These are phyloP conservation scores for Lophius piscatorius DNA, from an alignment of 2,113 vertebrate genomes.

Conservation along the genomic window DNA sequence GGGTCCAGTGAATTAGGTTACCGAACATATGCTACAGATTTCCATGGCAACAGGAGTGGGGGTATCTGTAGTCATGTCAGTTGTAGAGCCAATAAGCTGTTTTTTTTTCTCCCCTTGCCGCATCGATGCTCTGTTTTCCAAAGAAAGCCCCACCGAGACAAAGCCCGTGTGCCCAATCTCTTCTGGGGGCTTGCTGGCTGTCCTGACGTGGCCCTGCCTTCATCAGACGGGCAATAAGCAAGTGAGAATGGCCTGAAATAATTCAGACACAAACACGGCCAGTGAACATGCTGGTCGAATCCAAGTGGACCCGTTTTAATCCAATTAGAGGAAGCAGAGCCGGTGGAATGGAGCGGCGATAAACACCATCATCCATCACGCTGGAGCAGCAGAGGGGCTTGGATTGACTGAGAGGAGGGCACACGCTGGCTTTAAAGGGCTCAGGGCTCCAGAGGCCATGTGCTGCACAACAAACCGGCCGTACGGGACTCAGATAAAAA, in stretches of 20 bases:
- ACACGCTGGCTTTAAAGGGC: slow-evolving; percentile 24
- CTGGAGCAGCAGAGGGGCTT: slow-evolving; percentile 42
- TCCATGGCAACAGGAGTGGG: slow-evolving; percentile 70
- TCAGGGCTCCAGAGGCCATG: slow-evolving; percentile 17
- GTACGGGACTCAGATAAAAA: not conserved
- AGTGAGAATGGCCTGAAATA: slow-evolving; percentile 38
- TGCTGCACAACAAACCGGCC: not conserved
- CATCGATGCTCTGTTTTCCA: slow-evolving; percentile 43
- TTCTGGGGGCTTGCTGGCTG: slow-evolving; percentile 30
- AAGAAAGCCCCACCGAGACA: slow-evolving; percentile 40
- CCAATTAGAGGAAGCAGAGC: slow-evolving; percentile 67
- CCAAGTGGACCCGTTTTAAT: slow-evolving; percentile 67
- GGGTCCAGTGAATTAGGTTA: slow-evolving; percentile 61
- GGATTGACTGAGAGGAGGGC: slow-evolving; percentile 39
- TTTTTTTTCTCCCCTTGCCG: slow-evolving; percentile 25
- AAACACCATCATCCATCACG: slow-evolving; percentile 65
- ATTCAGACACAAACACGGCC: slow-evolving; percentile 58
- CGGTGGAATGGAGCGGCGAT: slow-evolving; percentile 46
- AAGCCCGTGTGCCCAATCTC: slow-evolving; percentile 42
- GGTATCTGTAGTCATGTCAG: slow-evolving; percentile 62
- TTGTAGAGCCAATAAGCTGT: slow-evolving; percentile 42
- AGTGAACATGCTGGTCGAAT: slow-evolving; percentile 39
- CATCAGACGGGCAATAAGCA: slow-evolving; percentile 22
- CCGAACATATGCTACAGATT: slow-evolving; percentile 72
- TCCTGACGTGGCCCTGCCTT: slow-evolving; percentile 43